Base-by-base conservation (phyloP, 2,113 vertebrate species). In the Gasterosteus aculeatus region DNA sequence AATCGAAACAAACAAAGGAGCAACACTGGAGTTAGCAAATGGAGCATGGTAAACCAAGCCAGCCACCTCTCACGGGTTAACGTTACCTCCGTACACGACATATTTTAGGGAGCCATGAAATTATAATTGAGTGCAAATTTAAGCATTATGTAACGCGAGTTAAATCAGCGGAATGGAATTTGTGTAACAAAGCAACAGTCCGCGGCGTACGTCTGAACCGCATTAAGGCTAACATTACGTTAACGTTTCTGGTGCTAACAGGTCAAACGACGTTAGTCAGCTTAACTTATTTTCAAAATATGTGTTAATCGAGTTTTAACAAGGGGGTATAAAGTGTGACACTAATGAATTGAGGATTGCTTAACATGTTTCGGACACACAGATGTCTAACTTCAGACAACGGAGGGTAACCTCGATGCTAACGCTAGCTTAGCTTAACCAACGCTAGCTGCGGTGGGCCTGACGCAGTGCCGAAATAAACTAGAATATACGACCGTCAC, bases 351-450 rank as follows among this genome's bases (percentile, higher is more conserved):
- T 5, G 22, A 29, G 11, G 53, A 12, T 29, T 6, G 5, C n/a
- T 49, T 14, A 58, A 16, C 35, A 10, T 31, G 49, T 41, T 4
- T 19, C n/a, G 75, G 11, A 7, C 15, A 10, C 22, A 61, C 22
- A 61, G 56, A 26, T 59, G 42, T 51, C 39, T 54, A 69, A 74
- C 61, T 69, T 56, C 31, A 14, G 3, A 1, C 26, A 47, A 33
- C 63, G 53, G 35, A 19, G 16, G 68, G 9, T 39, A 71, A 18
- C 66, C 33, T 41, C 19, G 41, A 7, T 38, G 68, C 54, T 77
- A 71, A 41, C 71, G 61, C 51, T 62, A 69, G 77, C 70, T 70
- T n/a, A 59, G 16, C 31, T 58, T 31, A 58, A 33, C 64, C 60
- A 73, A 38, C 35, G 71, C 74, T 69, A 69, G 33, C 76, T 15